Evolutionary conservation across 2,797 vertebrate species (phyloP), one percentile per base, ranked within the genome.

Genomic region (Etheostoma perlongum): DNA sequence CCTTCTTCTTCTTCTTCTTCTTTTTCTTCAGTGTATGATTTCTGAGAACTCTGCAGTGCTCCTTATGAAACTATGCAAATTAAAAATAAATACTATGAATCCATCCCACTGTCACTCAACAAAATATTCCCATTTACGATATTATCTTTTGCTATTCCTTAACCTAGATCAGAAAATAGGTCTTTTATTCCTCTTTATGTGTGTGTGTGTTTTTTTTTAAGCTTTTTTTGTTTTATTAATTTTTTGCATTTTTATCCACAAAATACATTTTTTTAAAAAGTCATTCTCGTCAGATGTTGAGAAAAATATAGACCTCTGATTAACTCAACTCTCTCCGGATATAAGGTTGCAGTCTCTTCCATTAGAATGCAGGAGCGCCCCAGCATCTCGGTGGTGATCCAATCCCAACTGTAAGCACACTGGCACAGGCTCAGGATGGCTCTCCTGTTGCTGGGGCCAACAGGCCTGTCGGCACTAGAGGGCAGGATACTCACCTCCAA

Each of bases 221-320:
- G 63, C 33, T 62, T 76, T 85, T 82, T 80, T 84, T 85, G 79
- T 87, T 82, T 85, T 53, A 30, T 94, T 77, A 57, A 67, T 85
- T 92, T 85, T 92, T 85, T 90, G 70, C 66, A 25, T 91, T 94
- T 95, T 95, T 94, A 93, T 95, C 91, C 93, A 83, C 93, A 95
- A 96, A 95, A 96, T 95, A 95, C 91, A 94, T 95, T 67, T 87
- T 92, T 89, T 85, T 90, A 94, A 94, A 94, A 94, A 93, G 89
- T 92, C 67, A 16, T 92, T 94, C 91, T 94, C 86, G 71, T 92
- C 90, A 82, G 85, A 78, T 85, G 85, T 92, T 92, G 92, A 95
- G 93, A 95, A 95, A 96, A 95, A 95, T 95, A 96, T 94, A 96
- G 92, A 95, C 89, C 91, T 94, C 93, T 94, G 93, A 87, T 93